phyloP scores from a whole-genome alignment of 2,888 invertebrate genomes.

The Caenorhabditis japonica region DNA sequence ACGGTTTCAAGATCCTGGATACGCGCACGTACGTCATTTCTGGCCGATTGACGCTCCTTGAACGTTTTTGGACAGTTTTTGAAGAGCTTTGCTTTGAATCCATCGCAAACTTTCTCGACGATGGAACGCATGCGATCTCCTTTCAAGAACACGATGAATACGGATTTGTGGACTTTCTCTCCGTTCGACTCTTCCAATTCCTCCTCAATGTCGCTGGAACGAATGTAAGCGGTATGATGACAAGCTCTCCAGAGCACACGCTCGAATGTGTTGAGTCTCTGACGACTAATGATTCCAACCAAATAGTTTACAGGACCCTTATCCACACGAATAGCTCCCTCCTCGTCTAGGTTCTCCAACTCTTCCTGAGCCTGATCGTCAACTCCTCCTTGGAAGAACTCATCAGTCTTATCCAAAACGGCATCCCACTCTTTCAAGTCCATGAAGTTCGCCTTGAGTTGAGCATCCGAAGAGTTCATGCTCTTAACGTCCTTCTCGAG shows the following conservation, averaged over 20 bases:
- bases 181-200: conserved; percentile 90
- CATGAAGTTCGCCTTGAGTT: conserved; percentile 72
- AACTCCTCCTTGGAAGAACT: conserved; percentile 74
- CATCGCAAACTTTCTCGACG: conserved; percentile 85
- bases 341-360: conserved; percentile 60
- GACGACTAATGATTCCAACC: conserved; percentile 94
- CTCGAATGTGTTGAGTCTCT: conserved; percentile 94
- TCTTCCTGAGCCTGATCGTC: conserved; percentile 67
- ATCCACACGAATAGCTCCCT: conserved; percentile 37
- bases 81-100: conserved; percentile 87
- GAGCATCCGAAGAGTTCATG: conserved; percentile 75
- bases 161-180: conserved; percentile 94
- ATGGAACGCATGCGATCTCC: conserved; percentile 96
- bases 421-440: conserved; percentile 76
- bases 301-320: conserved; percentile 83
- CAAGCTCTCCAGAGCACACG: conserved; percentile 97
- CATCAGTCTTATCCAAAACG: conserved; percentile 74
- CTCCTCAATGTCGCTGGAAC: conserved; percentile 87
- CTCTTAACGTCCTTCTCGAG: conserved; percentile 75
- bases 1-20: conserved; percentile 86
- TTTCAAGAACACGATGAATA: conserved; percentile 86
- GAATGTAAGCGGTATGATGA: conserved; percentile 85
- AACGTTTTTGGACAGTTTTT: conserved; percentile 98
- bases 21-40: conserved; percentile 74
- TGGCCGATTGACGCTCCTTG: conserved; percentile 79